These are phyloP conservation scores for Planiliza haematocheilus DNA, from an alignment of 2,113 vertebrate species.

Conservation along the genomic window DNA sequence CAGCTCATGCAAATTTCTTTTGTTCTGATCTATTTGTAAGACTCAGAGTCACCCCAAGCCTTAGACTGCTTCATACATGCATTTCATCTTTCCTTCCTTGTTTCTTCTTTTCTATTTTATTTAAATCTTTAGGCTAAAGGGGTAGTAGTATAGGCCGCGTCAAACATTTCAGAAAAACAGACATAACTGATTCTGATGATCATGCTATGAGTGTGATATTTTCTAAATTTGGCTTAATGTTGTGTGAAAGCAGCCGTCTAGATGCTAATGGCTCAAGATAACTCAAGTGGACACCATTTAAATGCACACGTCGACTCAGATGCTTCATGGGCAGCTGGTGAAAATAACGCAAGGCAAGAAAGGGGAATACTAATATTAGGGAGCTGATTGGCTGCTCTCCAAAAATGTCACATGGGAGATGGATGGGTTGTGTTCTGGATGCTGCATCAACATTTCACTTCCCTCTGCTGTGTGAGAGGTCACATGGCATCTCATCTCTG, in stretches of 20 bases:
- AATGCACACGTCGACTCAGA: slow-evolving; percentile 50
- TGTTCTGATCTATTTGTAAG: slow-evolving; percentile 30
- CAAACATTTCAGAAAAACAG: slow-evolving; percentile 17
- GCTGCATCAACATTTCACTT: slow-evolving; percentile 34
- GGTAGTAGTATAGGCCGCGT: too few relatives aligned
- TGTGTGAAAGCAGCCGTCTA: slow-evolving; percentile 56
- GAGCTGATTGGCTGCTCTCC: slow-evolving; percentile 52
- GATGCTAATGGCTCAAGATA: slow-evolving; percentile 58
- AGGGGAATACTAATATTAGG: slow-evolving; percentile 54
- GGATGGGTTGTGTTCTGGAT: background rate
- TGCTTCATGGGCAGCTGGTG: slow-evolving; percentile 62
- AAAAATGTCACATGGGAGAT: slow-evolving; percentile 5
- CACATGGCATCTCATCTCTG: slow-evolving; percentile 40
- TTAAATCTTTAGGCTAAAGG: background rate
- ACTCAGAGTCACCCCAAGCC: background rate
- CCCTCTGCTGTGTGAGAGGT: slow-evolving; percentile 49
- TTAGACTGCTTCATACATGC: slow-evolving; percentile 1
- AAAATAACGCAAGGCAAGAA: slow-evolving; percentile 52
- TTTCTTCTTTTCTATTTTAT: background rate
- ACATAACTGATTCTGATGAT: slow-evolving; percentile 40
- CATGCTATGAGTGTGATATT: slow-evolving; percentile 24
- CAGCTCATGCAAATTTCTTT: background rate
- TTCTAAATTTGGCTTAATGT: slow-evolving; percentile 60
- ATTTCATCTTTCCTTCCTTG: slow-evolving; percentile 4
- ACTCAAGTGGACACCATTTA: slow-evolving; percentile 66